Conservation (phyloP, 2,797 vertebrate species). For the Poecilia picta region DNA sequence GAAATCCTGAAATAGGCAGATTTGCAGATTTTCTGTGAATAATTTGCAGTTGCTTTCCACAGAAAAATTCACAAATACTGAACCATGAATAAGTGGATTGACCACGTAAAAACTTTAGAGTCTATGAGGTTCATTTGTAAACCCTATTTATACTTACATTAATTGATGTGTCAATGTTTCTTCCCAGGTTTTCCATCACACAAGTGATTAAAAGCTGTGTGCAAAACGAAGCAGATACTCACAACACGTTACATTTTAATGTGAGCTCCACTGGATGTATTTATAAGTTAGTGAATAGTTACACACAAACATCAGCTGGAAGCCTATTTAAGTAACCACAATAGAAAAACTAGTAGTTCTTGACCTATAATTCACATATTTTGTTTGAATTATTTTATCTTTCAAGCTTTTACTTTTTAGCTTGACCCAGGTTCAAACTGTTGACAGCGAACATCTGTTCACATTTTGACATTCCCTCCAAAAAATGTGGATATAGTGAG, state of each 20-base stretch:
- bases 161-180: not conserved
- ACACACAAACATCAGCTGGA: not conserved
- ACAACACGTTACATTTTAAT: not conserved
- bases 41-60: not conserved
- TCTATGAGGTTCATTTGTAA: not conserved
- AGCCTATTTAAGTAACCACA: not conserved
- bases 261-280: not conserved
- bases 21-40: not conserved
- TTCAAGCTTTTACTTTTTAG: slow-evolving; percentile 38
- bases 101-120: not conserved
- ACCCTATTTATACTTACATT: not conserved
- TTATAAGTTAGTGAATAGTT: not conserved
- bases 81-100: too few relatives aligned
- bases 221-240: not conserved
- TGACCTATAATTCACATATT: not conserved
- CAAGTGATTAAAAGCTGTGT: not conserved
- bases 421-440: slow-evolving; percentile 50
- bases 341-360: not conserved
- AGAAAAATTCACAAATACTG: not conserved
- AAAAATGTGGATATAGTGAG: slow-evolving; percentile 52
- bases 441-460: slow-evolving; percentile 20
- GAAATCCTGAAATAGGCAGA: not conserved
- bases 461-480: slow-evolving; percentile 34
- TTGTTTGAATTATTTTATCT: slow-evolving; percentile 22
- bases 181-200: not conserved